phyloP scores from a whole-genome alignment of 2,113 vertebrate genomes.

The Paedocypris sp. region DNA sequence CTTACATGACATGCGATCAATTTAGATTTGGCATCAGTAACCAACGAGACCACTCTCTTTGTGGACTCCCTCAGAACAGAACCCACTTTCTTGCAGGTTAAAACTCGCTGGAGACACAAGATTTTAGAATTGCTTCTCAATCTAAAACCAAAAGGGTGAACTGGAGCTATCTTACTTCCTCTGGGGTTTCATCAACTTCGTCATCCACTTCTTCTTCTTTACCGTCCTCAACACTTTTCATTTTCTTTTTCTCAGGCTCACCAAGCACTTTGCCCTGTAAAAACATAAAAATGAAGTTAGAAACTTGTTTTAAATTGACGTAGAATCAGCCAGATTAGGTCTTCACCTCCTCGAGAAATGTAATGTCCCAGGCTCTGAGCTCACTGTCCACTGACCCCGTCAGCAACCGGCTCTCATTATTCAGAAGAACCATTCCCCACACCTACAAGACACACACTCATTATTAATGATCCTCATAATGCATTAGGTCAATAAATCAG shows the following conservation, averaged over 20 bases:
- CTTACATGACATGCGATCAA: conserved; percentile 88
- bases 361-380: conserved; percentile 82
- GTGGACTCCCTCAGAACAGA: conserved; percentile 83
- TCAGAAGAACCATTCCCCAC: conserved; percentile 79
- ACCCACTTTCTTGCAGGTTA: conserved; percentile 76
- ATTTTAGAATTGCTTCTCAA: neutral
- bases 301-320: too few relatives aligned
- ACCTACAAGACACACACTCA: too few relatives aligned
- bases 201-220: conserved; percentile 46
- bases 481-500: too few relatives aligned
- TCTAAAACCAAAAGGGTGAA: neutral
- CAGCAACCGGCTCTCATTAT: conserved; percentile 71
- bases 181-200: conserved; percentile 58
- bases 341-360: conserved; percentile 62
- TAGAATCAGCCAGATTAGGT: neutral
- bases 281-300: too few relatives aligned
- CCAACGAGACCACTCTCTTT: conserved; percentile 75
- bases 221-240: conserved; percentile 55
- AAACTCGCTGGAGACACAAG: conserved; percentile 61
- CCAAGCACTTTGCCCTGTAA: conserved; percentile 64
- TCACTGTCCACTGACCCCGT: conserved; percentile 90
- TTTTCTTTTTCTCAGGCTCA: conserved; percentile 77
- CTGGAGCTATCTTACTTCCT: conserved; percentile 63
- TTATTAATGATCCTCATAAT: too few relatives aligned
- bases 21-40: conserved; percentile 62